Evolutionary conservation across 2,888 invertebrate species (phyloP).

Genomic region (Congeria kusceri): DNA sequence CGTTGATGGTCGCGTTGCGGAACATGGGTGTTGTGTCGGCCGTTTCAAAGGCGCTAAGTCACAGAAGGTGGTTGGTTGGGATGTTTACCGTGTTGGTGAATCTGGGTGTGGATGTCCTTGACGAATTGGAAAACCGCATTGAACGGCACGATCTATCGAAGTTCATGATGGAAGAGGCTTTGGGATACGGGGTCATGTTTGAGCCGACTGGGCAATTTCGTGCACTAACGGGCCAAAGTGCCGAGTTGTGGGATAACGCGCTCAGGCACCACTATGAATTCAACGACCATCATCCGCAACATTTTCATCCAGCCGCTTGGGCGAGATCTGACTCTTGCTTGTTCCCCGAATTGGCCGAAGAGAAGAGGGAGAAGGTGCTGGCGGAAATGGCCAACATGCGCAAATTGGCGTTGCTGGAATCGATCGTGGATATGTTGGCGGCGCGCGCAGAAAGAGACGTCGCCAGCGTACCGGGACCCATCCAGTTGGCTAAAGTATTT

Average conservation of each 20-base stretch:
- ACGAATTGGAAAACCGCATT: slow-evolving; percentile 10
- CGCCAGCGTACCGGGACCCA: too few species aligned
- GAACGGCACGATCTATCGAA: slow-evolving; percentile 28
- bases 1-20: too few species aligned
- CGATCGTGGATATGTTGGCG: slow-evolving; percentile 32
- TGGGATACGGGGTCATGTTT: slow-evolving; percentile 40
- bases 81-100: too few species aligned
- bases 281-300: slow-evolving; percentile 37
- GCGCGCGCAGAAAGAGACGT: slow-evolving; percentile 21
- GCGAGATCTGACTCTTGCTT: too few species aligned
- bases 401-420: slow-evolving; percentile 16
- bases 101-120: slow-evolving; percentile 12
- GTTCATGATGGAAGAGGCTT: slow-evolving; percentile 18
- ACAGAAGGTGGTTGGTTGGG: too few species aligned
- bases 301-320: slow-evolving; percentile 21
- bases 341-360: too few species aligned
- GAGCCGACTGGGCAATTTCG: background rate
- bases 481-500: too few species aligned
- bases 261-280: slow-evolving; percentile 15
- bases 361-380: too few species aligned
- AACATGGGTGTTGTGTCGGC: too few species aligned
- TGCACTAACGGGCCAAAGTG: background rate
- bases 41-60: too few species aligned
- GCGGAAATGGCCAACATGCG: too few species aligned
- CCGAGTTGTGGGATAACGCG: slow-evolving; percentile 24